Evolutionary conservation across 2,888 invertebrate genomes (phyloP).

Genomic region (Spatulosminthurus flaviceps): DNA sequence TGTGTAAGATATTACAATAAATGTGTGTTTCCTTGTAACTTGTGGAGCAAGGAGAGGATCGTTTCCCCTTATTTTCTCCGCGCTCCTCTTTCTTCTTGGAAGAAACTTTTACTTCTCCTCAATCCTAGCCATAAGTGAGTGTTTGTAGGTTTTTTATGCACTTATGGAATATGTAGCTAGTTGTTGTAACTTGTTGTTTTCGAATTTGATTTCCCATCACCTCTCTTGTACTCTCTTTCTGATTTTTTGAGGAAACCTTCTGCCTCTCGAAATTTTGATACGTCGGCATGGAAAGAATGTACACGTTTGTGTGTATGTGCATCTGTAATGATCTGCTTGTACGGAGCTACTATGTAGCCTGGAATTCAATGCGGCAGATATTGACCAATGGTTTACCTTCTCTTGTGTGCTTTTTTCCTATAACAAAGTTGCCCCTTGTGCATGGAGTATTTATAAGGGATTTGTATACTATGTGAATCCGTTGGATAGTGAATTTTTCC

Average conservation of each 20-base stretch:
- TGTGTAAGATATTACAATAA: conserved; percentile 16
- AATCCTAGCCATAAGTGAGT: conserved; percentile 11
- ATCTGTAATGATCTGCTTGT: no score
- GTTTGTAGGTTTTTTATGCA: conserved; percentile 2
- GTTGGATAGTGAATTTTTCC: neutral
- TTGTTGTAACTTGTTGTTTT: conserved; percentile 6
- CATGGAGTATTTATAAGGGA: neutral
- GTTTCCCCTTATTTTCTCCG: conserved; percentile 14
- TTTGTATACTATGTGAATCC: neutral
- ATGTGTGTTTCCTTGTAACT: conserved; percentile 37
- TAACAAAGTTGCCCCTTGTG: conserved; percentile 13
- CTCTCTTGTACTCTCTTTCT: neutral
- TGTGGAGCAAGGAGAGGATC: conserved; percentile 18
- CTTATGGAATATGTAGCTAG: conserved; percentile 2
- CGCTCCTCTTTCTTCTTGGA: conserved; percentile 13
- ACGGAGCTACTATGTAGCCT: neutral
- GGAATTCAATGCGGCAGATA: neutral
- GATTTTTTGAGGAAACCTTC: no score
- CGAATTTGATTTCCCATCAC: neutral
- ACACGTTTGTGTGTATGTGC: no score
- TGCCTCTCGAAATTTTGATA: no score
- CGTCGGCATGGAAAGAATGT: no score
- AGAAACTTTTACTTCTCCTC: conserved; percentile 15
- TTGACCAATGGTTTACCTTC: neutral
- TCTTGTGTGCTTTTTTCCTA: neutral